A percentile compares a stretch with the other conserved stretches of the same genome.
phyloP scores from a whole-genome alignment of 2,888 invertebrate species.

The Saturnia japonica region DNA sequence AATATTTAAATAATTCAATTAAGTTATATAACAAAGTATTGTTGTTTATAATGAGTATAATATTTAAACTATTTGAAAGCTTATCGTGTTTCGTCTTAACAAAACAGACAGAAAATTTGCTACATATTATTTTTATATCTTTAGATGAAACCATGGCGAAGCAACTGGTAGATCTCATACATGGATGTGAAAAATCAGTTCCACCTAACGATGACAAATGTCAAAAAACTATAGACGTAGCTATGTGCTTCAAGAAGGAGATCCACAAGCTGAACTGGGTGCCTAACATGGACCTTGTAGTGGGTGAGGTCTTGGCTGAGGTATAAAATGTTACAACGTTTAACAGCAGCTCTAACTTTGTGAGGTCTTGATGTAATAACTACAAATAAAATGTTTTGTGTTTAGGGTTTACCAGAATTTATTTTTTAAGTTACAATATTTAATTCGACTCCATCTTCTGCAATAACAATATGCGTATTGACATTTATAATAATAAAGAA shows the following conservation, averaged over 20 bases:
- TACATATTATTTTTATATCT: conserved; percentile 12
- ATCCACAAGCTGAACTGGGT: conserved; percentile 62
- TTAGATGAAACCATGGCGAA: conserved; percentile 55
- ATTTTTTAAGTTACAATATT: not conserved
- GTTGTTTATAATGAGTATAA: too few relatives aligned
- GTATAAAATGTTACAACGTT: conserved; percentile 28
- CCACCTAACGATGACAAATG: conserved; percentile 40
- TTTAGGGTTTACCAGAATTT: not conserved
- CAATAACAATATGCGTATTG: too few relatives aligned
- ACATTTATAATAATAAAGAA: not conserved
- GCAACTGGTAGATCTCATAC: conserved; percentile 50
- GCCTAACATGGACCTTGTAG: conserved; percentile 48
- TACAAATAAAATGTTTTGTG: not conserved
- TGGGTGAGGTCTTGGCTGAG: conserved; percentile 54
- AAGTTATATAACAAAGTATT: too few relatives aligned
- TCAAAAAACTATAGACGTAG: conserved; percentile 41
- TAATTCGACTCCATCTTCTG: not conserved
- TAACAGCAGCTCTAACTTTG: not conserved
- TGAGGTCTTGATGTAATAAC: not conserved
- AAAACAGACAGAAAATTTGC: not conserved
- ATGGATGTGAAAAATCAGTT: conserved; percentile 40
- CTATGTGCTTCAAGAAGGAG: conserved; percentile 57
- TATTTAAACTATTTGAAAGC: not conserved
- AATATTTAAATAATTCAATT: too few relatives aligned
- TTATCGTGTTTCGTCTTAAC: not conserved